Percentiles rank a stretch among this genome's conserved stretches.
Conservation (phyloP, 2,797 vertebrate genomes). For the Enteromius radiatus region DNA sequence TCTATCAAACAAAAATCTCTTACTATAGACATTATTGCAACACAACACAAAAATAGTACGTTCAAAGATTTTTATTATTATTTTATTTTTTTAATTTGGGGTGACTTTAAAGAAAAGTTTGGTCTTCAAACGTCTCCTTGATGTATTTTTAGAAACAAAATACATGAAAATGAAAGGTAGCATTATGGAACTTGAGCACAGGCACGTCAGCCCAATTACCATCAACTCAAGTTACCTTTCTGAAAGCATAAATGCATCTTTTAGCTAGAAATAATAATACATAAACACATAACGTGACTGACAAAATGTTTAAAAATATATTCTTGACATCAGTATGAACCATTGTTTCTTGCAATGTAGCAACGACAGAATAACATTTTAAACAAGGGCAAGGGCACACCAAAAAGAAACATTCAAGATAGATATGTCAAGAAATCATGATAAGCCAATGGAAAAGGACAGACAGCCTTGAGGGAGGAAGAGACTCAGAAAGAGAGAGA, state of each 20-base stretch:
- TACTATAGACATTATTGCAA: not conserved
- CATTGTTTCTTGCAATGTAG: constrained; percentile 17
- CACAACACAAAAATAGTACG: not conserved
- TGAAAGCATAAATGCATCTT: not conserved
- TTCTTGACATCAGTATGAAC: not conserved
- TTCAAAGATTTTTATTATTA: too few relatives aligned
- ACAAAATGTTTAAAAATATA: not conserved
- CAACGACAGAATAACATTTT: constrained; percentile 19
- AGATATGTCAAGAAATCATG: constrained; percentile 23
- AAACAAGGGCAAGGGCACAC: constrained; percentile 1
- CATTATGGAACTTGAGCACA: not conserved
- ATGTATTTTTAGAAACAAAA: not conserved
- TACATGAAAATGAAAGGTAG: not conserved
- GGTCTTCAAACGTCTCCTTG: not conserved
- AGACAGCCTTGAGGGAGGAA: constrained; percentile 1
- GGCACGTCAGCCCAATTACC: not conserved
- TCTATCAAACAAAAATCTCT: not conserved
- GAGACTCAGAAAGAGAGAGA: not conserved
- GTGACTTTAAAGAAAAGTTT: not conserved
- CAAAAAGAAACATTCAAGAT: constrained; percentile 21
- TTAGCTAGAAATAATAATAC: not conserved
- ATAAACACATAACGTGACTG: not conserved
- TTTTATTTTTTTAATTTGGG: not conserved
- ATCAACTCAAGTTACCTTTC: not conserved
- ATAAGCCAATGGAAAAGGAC: constrained; percentile 15